Conservation (phyloP, 2,888 invertebrate species). For the Mesorhabditis belari region DNA sequence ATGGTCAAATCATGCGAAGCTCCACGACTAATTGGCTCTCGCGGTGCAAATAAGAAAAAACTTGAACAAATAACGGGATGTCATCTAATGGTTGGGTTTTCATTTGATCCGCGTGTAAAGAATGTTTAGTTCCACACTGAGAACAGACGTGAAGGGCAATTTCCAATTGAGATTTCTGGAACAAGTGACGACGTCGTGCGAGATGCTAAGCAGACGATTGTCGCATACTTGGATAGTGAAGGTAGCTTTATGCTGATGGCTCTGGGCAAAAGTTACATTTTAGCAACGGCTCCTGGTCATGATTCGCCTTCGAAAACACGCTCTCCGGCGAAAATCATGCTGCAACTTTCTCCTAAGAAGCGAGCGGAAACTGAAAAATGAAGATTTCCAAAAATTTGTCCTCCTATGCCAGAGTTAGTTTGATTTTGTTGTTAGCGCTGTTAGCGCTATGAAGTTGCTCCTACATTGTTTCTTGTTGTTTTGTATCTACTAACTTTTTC, state of each 20-base stretch:
- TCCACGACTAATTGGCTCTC: slow-evolving; percentile 22
- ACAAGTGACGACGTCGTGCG: slow-evolving; percentile 5
- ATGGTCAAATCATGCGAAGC: slow-evolving; percentile 16
- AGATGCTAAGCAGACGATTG: slow-evolving; percentile 11
- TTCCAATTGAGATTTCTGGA: slow-evolving; percentile 16
- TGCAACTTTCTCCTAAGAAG: neutral
- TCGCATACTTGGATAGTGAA: slow-evolving; percentile 7
- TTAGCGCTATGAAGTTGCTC: too few species aligned
- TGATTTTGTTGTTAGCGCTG: too few species aligned
- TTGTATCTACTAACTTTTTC: too few species aligned
- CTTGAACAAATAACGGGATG: slow-evolving; percentile 19
- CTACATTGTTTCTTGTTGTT: too few species aligned
- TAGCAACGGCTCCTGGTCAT: neutral
- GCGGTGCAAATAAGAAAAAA: slow-evolving; percentile 19
- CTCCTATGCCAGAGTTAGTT: too few species aligned
- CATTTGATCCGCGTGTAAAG: neutral
- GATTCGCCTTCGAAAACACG: neutral
- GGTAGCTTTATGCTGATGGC: too few species aligned
- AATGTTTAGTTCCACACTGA: slow-evolving; percentile 15
- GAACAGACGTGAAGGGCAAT: slow-evolving; percentile 17
- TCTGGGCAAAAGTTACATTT: neutral
- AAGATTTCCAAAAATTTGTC: too few species aligned
- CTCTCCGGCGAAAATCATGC: neutral
- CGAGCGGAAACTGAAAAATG: too few species aligned
- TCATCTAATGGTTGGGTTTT: slow-evolving; percentile 8